phyloP scores from a whole-genome alignment of 2,113 vertebrate species.

The Cryptomyrus ogoouensis region DNA sequence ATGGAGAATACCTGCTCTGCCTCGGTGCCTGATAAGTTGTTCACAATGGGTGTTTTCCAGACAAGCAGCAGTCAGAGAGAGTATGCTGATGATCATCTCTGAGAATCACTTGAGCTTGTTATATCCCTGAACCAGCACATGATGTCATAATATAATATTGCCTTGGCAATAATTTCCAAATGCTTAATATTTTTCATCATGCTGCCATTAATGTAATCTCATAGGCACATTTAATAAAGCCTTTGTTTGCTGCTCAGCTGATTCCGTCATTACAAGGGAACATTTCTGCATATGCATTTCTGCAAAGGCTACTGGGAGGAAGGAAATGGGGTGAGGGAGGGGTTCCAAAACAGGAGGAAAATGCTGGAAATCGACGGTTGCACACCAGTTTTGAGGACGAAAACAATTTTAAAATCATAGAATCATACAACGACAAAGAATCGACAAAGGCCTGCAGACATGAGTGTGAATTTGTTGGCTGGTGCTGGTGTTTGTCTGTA shows the following conservation, averaged over 20 bases:
- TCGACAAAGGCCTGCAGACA: constrained; percentile 49
- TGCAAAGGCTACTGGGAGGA: background rate
- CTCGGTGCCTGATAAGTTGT: background rate
- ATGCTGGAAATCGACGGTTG: background rate
- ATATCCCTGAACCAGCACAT: background rate
- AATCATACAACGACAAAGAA: constrained; percentile 67
- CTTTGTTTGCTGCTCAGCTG: background rate
- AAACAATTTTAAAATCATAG: constrained; percentile 63
- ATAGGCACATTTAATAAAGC: background rate
- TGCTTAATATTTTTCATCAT: background rate
- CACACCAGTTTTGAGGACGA: constrained; percentile 59
- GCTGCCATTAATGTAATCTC: background rate
- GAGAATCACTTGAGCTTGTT: background rate
- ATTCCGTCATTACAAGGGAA: background rate
- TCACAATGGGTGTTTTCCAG: background rate
- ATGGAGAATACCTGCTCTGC: background rate
- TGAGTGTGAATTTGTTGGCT: constrained; percentile 54
- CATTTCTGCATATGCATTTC: background rate
- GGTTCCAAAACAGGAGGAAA: background rate
- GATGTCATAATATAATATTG: background rate
- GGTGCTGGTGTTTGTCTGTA: constrained; percentile 70
- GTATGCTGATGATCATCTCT: background rate
- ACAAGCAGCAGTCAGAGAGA: background rate
- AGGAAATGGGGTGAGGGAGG: background rate
- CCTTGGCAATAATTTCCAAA: background rate